Percentiles rank a stretch among this genome's conserved stretches.
Evolutionary conservation across 2,888 invertebrate genomes (phyloP).

Genomic region (Zygogramma bicolorata): DNA sequence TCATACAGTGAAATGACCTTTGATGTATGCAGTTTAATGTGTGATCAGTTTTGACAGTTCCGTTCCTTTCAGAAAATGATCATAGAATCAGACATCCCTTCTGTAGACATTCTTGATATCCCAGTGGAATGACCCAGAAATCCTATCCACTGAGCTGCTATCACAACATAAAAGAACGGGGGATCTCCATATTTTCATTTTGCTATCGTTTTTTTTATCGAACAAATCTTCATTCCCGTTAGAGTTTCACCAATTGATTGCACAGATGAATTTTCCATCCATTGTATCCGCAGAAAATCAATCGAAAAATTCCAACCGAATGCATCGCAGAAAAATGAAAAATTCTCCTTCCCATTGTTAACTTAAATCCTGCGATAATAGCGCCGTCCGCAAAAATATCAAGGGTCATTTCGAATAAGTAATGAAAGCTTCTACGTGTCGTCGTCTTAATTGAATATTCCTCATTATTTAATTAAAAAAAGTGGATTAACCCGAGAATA

Average conservation of each 20-base stretch:
- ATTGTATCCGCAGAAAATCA: neutral
- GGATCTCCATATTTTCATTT: too few species aligned
- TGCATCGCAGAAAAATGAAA: neutral
- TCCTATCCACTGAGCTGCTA: too few species aligned
- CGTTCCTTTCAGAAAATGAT: too few species aligned
- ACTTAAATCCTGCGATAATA: neutral
- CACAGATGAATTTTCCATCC: neutral
- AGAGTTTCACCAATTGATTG: neutral
- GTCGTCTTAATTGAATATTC: constrained; percentile 25
- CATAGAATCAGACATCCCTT: too few species aligned
- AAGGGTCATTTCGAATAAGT: neutral
- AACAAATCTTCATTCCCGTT: neutral
- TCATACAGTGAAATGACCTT: too few species aligned
- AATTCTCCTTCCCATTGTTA: neutral
- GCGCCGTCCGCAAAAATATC: neutral
- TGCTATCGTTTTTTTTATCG: neutral
- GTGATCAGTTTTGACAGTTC: too few species aligned
- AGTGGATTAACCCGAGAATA: neutral
- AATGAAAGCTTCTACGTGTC: constrained; percentile 9
- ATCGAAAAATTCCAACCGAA: neutral
- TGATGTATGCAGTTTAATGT: too few species aligned
- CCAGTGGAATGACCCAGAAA: too few species aligned
- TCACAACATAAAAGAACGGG: too few species aligned
- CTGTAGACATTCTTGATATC: too few species aligned
- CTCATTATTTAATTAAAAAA: constrained; percentile 23